Conservation (phyloP, 2,888 invertebrate species). For the Oeneis ivallda region DNA sequence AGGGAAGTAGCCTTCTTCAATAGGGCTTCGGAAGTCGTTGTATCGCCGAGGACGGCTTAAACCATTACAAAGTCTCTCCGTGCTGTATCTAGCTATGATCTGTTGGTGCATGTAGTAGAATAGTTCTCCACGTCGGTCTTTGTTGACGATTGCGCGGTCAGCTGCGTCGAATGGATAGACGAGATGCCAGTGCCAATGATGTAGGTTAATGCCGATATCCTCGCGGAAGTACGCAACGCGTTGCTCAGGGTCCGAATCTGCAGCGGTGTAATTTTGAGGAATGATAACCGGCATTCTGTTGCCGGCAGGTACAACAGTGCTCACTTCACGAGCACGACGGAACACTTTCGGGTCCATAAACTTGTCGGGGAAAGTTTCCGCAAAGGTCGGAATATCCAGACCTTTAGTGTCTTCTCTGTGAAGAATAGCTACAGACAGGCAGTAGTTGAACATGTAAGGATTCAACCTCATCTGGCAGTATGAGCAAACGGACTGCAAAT, state of each 20-base stretch:
- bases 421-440: slow-evolving; percentile 86
- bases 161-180: slow-evolving; percentile 90
- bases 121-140: slow-evolving; percentile 89
- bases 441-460: slow-evolving; percentile 88
- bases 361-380: slow-evolving; percentile 90
- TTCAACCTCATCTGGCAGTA: slow-evolving; percentile 87
- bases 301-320: slow-evolving; percentile 82
- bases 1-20: slow-evolving; percentile 91
- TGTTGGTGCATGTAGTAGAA: slow-evolving; percentile 92
- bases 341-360: slow-evolving; percentile 89
- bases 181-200: slow-evolving; percentile 96
- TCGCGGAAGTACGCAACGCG: slow-evolving; percentile 92
- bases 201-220: slow-evolving; percentile 91
- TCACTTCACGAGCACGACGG: slow-evolving; percentile 85
- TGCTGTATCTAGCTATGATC: slow-evolving; percentile 86
- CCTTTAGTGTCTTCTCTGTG: slow-evolving; percentile 86
- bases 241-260: slow-evolving; percentile 88
- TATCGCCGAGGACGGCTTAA: slow-evolving; percentile 83
- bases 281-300: slow-evolving; percentile 85
- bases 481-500: slow-evolving; percentile 85
- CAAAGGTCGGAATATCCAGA: slow-evolving; percentile 86
- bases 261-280: slow-evolving; percentile 88
- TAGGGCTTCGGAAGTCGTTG: slow-evolving; percentile 85
- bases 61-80: slow-evolving; percentile 88
- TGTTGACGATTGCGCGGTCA: slow-evolving; percentile 81